phyloP scores from a whole-genome alignment of 2,797 vertebrate species.

The Myotis findleyi region DNA sequence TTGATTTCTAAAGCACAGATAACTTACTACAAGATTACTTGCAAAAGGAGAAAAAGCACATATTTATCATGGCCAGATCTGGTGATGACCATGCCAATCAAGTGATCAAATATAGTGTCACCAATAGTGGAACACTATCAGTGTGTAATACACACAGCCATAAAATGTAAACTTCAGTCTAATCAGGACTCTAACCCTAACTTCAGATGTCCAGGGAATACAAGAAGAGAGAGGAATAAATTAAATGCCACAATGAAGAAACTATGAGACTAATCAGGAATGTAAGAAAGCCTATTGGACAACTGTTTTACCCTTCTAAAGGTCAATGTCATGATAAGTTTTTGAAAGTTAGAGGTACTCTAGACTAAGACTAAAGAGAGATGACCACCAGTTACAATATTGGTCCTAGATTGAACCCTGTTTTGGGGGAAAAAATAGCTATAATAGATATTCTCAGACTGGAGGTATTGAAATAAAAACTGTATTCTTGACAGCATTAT shows the following conservation, averaged over 20 bases:
- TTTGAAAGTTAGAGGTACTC: neutral
- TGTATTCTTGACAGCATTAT: neutral
- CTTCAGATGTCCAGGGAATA: neutral
- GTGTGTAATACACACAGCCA: neutral
- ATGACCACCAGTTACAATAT: neutral
- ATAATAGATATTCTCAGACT: slow-evolving; percentile 7
- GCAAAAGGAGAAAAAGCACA: neutral
- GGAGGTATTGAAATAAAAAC: neutral
- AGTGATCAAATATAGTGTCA: neutral
- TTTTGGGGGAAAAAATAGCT: neutral
- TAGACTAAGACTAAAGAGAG: neutral
- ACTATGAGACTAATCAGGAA: neutral
- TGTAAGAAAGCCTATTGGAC: neutral
- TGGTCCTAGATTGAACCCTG: neutral
- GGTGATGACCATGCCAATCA: neutral
- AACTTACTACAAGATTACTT: neutral
- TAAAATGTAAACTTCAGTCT: neutral
- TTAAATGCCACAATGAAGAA: neutral
- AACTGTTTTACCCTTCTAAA: neutral
- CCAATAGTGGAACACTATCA: neutral
- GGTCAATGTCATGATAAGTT: neutral
- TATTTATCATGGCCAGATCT: neutral
- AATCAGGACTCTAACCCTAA: neutral
- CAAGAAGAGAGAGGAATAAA: neutral
- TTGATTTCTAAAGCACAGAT: neutral